A percentile compares a stretch with the other conserved stretches of the same genome.
Evolutionary conservation across 2,113 vertebrate genomes (phyloP).

Genomic region (Vidua chalybeata): DNA sequence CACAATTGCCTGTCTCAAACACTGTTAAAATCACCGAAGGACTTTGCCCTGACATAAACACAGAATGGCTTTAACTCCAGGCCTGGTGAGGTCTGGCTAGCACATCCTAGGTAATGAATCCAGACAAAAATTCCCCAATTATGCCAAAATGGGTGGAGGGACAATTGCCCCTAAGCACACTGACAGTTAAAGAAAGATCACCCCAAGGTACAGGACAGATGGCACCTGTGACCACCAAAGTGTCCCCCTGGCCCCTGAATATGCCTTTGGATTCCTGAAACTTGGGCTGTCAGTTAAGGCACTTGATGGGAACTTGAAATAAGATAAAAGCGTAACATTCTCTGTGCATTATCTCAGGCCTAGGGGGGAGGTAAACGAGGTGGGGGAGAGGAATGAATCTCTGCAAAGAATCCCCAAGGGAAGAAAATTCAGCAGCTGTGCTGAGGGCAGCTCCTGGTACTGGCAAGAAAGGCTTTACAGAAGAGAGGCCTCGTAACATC

Average conservation of each 20-base stretch:
- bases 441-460: background rate
- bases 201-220: background rate
- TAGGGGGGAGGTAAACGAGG: background rate
- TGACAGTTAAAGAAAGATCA: background rate
- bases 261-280: background rate
- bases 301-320: background rate
- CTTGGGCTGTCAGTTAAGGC: background rate
- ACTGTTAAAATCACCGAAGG: background rate
- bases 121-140: background rate
- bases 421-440: background rate
- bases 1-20: background rate
- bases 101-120: background rate
- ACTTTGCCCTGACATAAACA: background rate
- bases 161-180: rapidly evolving
- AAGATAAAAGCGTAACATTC: background rate
- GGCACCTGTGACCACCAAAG: background rate
- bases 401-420: background rate
- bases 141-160: background rate
- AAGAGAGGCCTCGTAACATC: background rate
- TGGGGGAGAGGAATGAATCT: background rate
- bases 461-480: background rate
- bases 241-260: background rate
- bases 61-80: background rate
- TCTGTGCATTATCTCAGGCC: background rate
- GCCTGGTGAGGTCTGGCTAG: background rate